These are phyloP conservation scores for Chrysolina oricalcia DNA, from an alignment of 2,888 invertebrate species.

Conservation along the genomic window DNA sequence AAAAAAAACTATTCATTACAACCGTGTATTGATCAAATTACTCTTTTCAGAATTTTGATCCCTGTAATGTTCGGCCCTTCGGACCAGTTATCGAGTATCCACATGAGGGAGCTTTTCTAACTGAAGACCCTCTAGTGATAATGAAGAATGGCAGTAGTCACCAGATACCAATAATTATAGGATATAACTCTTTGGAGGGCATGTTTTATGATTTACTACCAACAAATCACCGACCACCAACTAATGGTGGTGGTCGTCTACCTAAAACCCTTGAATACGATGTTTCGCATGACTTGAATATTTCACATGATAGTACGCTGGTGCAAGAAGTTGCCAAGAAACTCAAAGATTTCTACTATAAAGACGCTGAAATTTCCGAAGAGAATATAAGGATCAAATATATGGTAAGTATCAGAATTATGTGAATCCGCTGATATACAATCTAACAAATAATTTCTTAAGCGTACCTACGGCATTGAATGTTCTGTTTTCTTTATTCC, in stretches of 20 bases:
- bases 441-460: too few species aligned
- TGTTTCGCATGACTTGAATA: conserved; percentile 59
- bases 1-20: too few species aligned
- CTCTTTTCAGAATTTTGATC: conserved; percentile 54
- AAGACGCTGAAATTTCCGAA: conserved; percentile 67
- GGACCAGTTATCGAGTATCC: conserved; percentile 62
- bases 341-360: conserved; percentile 71
- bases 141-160: conserved; percentile 63
- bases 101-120: conserved; percentile 62
- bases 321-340: conserved; percentile 66
- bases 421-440: too few species aligned
- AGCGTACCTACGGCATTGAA: too few species aligned
- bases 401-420: conserved; percentile 55
- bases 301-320: conserved; percentile 56
- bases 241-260: conserved; percentile 48
- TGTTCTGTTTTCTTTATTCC: too few species aligned
- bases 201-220: conserved; percentile 63
- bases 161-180: conserved; percentile 68
- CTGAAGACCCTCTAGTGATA: conserved; percentile 63
- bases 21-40: not conserved
- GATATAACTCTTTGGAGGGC: conserved; percentile 67
- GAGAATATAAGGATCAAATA: conserved; percentile 68
- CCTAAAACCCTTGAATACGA: conserved; percentile 59
- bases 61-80: conserved; percentile 55
- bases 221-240: conserved; percentile 56